Base-by-base conservation (phyloP, 2,797 vertebrate genomes). In the Heterohyrax brucei region DNA sequence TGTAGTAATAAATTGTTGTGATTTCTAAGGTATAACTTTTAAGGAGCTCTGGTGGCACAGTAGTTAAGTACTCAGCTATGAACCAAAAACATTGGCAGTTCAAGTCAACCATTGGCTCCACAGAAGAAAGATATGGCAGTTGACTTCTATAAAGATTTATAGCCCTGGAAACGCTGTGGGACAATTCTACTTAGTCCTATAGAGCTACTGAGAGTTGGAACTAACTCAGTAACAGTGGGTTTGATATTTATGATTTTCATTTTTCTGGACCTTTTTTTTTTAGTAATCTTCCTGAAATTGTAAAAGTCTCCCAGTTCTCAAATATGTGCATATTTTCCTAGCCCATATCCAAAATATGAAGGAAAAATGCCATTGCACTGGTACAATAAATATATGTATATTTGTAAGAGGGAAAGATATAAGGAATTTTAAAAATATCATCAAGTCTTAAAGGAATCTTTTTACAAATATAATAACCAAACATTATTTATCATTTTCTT, bases 251-350 rank as follows among this genome's bases (percentile, higher is more conserved):
- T 14, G 5, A 1, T 68, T 68, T n/a, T 68, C 14, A 68, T 30
- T 13, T n/a, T n/a, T 16, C 66, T 14, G 30, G 66, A n/a, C 12
- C 6, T 77, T 95, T 93, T 72, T 33, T 44, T 90, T 72, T 76
- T 0, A 89, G 26, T 46, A 82, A 26, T 76, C 44, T 87, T 91
- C n/a, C 6, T 77, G 30, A 59, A 87, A 95, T 97, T 95, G 61
- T 94, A 95, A 93, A 84, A 84, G 93, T 61, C 50, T 89, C 30
- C 13, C 81, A 22, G 53, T 92, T 95, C 28, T 89, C 33, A 93
- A 96, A 94, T 91, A 95, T 81, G 62, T 96, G 21, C 62, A 91
- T 96, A 95, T 95, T 92, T 96, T 21, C 6, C 33, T 33, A 77
- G n/a, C 18, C 44, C 21, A 61, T 72, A 87, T 79, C 28, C 48